Evolutionary conservation across 1,140 invertebrate species (phyloP).

Genomic region (Andricus grossulariae): DNA sequence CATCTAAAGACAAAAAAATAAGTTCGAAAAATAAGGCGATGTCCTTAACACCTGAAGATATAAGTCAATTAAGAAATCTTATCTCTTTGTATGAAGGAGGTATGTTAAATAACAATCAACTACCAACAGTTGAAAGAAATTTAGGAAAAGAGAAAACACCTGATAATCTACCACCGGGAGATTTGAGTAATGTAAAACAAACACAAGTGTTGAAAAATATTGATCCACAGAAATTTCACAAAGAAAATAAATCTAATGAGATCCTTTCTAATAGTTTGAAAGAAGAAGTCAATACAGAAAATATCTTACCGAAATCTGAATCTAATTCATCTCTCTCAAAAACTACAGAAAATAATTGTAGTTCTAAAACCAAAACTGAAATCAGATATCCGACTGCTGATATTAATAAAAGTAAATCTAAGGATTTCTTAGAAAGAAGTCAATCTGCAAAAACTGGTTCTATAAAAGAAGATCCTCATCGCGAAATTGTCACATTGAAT

Average conservation of each 20-base stretch:
- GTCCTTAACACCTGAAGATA: constrained; percentile 1
- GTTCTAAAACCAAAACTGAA: too few species aligned
- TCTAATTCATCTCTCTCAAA: too few species aligned
- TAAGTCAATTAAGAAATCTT: not conserved
- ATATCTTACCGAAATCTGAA: too few species aligned
- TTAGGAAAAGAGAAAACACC: not conserved
- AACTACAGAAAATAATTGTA: too few species aligned
- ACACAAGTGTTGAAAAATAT: not conserved
- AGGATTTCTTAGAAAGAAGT: too few species aligned
- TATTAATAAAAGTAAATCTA: too few species aligned
- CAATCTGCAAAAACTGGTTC: not conserved
- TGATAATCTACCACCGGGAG: not conserved
- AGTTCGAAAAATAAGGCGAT: not conserved
- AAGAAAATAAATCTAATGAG: not conserved
- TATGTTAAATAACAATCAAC: not conserved
- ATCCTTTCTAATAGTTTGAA: not conserved
- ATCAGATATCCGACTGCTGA: too few species aligned
- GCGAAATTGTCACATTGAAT: not conserved
- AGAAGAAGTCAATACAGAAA: too few species aligned
- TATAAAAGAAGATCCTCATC: not conserved
- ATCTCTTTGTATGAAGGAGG: not conserved
- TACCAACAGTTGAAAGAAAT: not conserved
- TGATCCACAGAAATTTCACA: not conserved
- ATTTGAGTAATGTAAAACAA: not conserved
- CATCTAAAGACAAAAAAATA: not conserved